Evolutionary conservation across 2,797 vertebrate genomes (phyloP).

Genomic region (Chrysolophus pictus): DNA sequence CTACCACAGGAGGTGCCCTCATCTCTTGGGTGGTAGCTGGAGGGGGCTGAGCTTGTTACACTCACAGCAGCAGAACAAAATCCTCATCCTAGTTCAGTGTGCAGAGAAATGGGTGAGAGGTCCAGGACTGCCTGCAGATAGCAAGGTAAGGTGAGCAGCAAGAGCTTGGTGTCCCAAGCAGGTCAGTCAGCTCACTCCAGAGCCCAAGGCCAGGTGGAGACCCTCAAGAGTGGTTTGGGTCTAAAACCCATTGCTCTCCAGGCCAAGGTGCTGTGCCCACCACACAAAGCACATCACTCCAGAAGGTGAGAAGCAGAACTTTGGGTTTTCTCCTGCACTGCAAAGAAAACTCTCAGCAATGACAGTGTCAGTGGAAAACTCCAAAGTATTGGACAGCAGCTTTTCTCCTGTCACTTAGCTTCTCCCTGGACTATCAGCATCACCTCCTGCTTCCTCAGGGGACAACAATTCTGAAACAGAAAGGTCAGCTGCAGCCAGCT

Average conservation of each 20-base stretch:
- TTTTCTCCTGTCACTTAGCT: neutral
- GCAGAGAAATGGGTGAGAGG: neutral
- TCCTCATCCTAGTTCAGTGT: neutral
- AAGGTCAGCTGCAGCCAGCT: neutral
- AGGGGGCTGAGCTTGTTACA: neutral
- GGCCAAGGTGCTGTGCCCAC: neutral
- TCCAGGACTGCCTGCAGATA: neutral
- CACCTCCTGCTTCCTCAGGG: neutral
- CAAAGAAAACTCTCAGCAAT: neutral
- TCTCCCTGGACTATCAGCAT: neutral
- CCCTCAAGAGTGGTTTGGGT: neutral
- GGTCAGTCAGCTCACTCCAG: neutral
- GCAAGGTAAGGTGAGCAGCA: neutral
- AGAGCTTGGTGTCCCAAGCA: neutral
- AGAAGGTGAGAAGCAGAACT: neutral
- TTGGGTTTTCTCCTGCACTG: neutral
- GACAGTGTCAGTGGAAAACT: neutral
- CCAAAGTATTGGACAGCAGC: neutral
- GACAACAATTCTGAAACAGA: neutral
- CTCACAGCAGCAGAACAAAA: neutral
- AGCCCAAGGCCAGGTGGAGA: neutral
- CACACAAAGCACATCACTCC: rapidly evolving
- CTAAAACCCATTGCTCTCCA: neutral
- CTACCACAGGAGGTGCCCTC: neutral
- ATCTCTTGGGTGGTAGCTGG: neutral